Conservation (phyloP, 2,888 invertebrate genomes). For the Thysanoteuthis rhombus region DNA sequence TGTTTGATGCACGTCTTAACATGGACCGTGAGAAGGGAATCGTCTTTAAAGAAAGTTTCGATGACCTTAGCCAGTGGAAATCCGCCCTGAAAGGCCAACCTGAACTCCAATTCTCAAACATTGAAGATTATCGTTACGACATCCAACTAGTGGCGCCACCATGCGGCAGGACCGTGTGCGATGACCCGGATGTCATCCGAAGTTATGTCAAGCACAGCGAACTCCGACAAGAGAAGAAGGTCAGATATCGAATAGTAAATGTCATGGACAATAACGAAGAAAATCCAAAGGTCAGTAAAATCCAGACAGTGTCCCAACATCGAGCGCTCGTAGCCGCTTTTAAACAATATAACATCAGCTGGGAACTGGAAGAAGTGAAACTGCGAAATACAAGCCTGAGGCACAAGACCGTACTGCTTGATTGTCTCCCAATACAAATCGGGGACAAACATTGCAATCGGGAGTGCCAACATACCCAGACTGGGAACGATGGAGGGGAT, state of each 20-base stretch:
- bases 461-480: constrained; percentile 55
- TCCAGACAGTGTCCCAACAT: constrained; percentile 55
- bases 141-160: constrained; percentile 49
- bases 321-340: constrained; percentile 52
- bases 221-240: constrained; percentile 46
- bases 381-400: constrained; percentile 50
- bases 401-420: constrained; percentile 50
- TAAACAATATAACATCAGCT: constrained; percentile 58
- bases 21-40: constrained; percentile 17
- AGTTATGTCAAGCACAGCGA: constrained; percentile 48
- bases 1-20: constrained; percentile 34
- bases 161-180: constrained; percentile 63
- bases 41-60: constrained; percentile 44
- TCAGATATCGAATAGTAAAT: constrained; percentile 57
- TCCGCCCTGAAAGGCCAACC: constrained; percentile 35
- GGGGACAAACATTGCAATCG: constrained; percentile 58
- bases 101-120: constrained; percentile 41
- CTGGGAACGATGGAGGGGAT: constrained; percentile 64
- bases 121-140: constrained; percentile 40
- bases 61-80: constrained; percentile 45
- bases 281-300: constrained; percentile 50
- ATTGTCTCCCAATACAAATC: constrained; percentile 55
- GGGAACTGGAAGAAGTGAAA: constrained; percentile 41
- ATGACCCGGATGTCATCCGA: constrained; percentile 55
- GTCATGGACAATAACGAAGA: constrained; percentile 55